Evolutionary conservation across 1,140 invertebrate genomes (phyloP).

Genomic region (Leptopilina clavipes): DNA sequence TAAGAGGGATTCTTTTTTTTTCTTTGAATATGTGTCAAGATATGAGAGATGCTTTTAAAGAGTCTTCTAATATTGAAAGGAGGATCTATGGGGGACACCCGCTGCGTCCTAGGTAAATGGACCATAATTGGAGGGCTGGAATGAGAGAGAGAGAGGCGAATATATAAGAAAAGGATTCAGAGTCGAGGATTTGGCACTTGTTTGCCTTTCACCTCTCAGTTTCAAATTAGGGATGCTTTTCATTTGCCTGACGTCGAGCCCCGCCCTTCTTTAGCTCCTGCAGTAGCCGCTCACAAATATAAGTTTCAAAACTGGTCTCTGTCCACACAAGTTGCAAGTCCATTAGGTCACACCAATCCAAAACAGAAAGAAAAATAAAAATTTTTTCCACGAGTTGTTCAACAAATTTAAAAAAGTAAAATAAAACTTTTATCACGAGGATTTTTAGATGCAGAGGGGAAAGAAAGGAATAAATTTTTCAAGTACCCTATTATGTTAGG

Average conservation of each 20-base stretch:
- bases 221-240: conserved; percentile 71
- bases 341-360: too few relatives aligned
- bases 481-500: too few relatives aligned
- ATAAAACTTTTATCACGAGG: too few relatives aligned
- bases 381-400: too few relatives aligned
- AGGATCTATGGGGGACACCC: conserved; percentile 11
- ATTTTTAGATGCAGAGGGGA: too few relatives aligned
- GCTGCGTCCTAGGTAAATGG: conserved; percentile 27
- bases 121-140: conserved; percentile 8
- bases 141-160: background rate
- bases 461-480: too few relatives aligned
- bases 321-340: too few relatives aligned
- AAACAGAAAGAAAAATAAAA: too few relatives aligned
- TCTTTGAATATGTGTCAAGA: background rate
- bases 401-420: too few relatives aligned
- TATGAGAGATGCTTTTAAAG: background rate
- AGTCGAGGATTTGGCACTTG: conserved; percentile 55
- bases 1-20: background rate
- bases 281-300: conserved; percentile 67
- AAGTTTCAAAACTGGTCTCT: conserved; percentile 61
- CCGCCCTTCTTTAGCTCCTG: conserved; percentile 66
- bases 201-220: conserved; percentile 65
- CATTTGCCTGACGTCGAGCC: conserved; percentile 66
- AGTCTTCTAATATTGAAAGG: background rate
- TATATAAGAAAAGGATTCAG: conserved; percentile 13